Evolutionary conservation across 1,140 invertebrate genomes (phyloP), one percentile per base, ranked within the genome.

Genomic region (Leguminivora glycinivorella): DNA sequence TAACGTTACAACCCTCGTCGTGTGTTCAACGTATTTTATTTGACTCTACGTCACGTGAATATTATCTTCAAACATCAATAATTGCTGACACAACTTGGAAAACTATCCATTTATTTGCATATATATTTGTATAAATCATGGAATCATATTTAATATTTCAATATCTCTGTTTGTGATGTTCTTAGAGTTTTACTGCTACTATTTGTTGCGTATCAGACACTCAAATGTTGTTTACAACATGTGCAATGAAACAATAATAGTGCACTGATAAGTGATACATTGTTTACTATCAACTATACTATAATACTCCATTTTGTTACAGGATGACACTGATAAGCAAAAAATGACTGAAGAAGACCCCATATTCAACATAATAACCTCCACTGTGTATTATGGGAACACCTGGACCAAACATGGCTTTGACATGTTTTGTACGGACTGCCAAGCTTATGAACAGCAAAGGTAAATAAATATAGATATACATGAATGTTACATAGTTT

Each of bases 361-460:
- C 69, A 90, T 94, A 70, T 95, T 95, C 80, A 93, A 94, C 81
- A 95, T 95, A 73, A 93, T 95, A 76, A 93, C 94, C 47, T 94
- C 94, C 68, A 94, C 94, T 47, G 92, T 94, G 25, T 93, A 93
- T 77, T 93, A 93, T 84, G 94, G 93, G 31, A 93, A 93, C 72
- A 92, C 92, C 56, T 95, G 94, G 94, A 93, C 93, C 43, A 94
- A 94, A 83, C 92, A 93, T 88, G 92, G 92, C 52, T 89, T 88
- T 87, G 93, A 93, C 78, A 90, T 92, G 87, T 92, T 90, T 76
- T 93, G 93, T 76, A 91, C 91, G 71, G 92, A 93, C 69, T 93
- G 92, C 75, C 90, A 92, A 70, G 83, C 90, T 69, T 89, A 90
- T 81, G 92, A 92, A 72, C 90, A 92, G 72, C 91, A 92, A 70